Percentiles rank a stretch among this genome's conserved stretches.
Evolutionary conservation across 2,797 vertebrate species (phyloP).

Genomic region (Rhynchonycteris naso): DNA sequence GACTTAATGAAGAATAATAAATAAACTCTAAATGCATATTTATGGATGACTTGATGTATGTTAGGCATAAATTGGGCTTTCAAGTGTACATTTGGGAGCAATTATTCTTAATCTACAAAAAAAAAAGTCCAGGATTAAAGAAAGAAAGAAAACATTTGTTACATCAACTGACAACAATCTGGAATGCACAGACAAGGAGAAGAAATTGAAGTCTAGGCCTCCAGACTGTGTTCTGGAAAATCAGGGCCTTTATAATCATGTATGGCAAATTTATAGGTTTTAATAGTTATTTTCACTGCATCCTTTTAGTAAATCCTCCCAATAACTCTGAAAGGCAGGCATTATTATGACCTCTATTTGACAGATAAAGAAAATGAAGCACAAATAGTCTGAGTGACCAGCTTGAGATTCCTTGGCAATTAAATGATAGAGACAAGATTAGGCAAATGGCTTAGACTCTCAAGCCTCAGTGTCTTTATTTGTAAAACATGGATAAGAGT

Average conservation of each 20-base stretch:
- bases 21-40: slow-evolving; percentile 78
- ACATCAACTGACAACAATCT: slow-evolving; percentile 49
- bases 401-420: not conserved
- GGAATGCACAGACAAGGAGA: slow-evolving; percentile 49
- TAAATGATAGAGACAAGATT: not conserved
- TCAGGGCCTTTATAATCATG: slow-evolving; percentile 18
- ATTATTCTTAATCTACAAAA: slow-evolving; percentile 81
- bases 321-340: not conserved
- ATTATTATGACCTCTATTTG: not conserved
- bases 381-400: not conserved
- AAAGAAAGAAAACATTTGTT: slow-evolving; percentile 80
- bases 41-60: slow-evolving; percentile 76
- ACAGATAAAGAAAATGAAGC: slow-evolving; percentile 1
- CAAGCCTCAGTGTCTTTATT: not conserved
- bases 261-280: slow-evolving; percentile 39
- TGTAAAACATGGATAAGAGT: not conserved
- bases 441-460: not conserved
- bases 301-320: not conserved
- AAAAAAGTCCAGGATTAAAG: slow-evolving; percentile 69
- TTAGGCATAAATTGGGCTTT: slow-evolving; percentile 76
- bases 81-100: slow-evolving; percentile 82
- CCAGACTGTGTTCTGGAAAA: slow-evolving; percentile 45
- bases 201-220: slow-evolving; percentile 61
- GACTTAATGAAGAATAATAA: slow-evolving; percentile 83
- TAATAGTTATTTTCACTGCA: slow-evolving; percentile 26